Base-by-base conservation (phyloP, 2,888 invertebrate genomes). In the Smittia sp. region DNA sequence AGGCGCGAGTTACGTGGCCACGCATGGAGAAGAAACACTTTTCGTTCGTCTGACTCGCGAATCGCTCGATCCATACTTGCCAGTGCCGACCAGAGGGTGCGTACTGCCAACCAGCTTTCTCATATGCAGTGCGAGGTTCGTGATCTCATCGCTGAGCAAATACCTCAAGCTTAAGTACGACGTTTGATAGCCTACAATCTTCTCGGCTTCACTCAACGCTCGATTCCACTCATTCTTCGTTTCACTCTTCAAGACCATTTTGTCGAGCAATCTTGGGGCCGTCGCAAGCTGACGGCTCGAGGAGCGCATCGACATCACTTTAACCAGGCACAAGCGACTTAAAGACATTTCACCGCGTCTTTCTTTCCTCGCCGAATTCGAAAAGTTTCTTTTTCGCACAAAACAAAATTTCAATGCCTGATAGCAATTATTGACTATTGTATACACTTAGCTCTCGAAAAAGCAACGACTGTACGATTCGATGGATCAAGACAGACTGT, bases 211-310 rank as follows among this genome's bases (percentile, higher is more conserved):
- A 15, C 73, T 73, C 27, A 73, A 25, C 27, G 73, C 65, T 65
- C 65, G 73, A 46, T 73, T 73, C 73, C 73, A 73, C 18, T 73
- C 65, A 32, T 72, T 72, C 52, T 62, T 72, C 7, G 72, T 72
- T 52, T 72, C 72, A 6, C 20, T 38, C 20, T 72, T 72, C 22
- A 62, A 15, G 6, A 38, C 25, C 27, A 72, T 58, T 62, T 72
- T 72, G 1, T 72, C 72, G 11, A 27, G 20, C 58, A 72, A 18
- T 32, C 39, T 58, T 22, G 54, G 25, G 13, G 72, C 27, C 22
- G 72, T 54, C 13, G 72, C 11, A 9, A 72, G 20, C 20, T 58
- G 27, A 7, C 58, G 62, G 7, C 6, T 20, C 25, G 63, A 24
- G 4, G 25, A 24, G 13, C 25, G 32, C 24, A 27, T 25, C n/a